phyloP scores from a whole-genome alignment of 2,113 vertebrate genomes.

The Aphelocoma coerulescens region DNA sequence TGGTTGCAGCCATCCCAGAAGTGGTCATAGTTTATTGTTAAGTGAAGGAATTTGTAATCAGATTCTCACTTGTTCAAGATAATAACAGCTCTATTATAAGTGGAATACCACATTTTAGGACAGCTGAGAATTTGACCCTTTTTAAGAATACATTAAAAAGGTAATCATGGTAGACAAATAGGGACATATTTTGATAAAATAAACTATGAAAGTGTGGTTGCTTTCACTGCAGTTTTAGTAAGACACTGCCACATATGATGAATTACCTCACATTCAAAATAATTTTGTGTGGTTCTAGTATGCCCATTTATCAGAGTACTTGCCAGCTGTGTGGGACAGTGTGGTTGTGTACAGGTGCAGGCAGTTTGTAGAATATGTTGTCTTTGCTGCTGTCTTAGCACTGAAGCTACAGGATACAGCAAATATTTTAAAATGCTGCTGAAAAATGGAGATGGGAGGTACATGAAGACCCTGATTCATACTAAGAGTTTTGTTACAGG shows the following conservation, averaged over 20 bases:
- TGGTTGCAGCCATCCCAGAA: neutral
- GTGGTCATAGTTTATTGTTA: neutral
- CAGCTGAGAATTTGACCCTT: neutral
- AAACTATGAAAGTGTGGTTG: neutral
- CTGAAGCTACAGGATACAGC: neutral
- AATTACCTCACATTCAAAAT: neutral
- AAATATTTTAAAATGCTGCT: slow-evolving; percentile 25
- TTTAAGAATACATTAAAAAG: neutral
- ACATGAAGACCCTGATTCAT: neutral
- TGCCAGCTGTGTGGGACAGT: neutral
- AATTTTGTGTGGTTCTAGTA: neutral
- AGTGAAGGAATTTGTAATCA: neutral
- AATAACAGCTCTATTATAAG: neutral
- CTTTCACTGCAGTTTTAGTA: neutral
- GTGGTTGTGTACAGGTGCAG: neutral
- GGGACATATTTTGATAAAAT: neutral
- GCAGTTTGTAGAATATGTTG: neutral
- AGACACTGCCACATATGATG: neutral
- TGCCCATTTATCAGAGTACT: neutral
- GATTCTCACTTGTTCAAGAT: neutral
- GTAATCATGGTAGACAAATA: neutral
- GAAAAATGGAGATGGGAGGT: neutral
- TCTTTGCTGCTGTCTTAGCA: neutral
- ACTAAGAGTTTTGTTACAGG: neutral
- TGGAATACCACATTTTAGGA: neutral